These are phyloP conservation scores for Novumbra hubbsi DNA, from an alignment of 2,797 vertebrate genomes.

Conservation along the genomic window DNA sequence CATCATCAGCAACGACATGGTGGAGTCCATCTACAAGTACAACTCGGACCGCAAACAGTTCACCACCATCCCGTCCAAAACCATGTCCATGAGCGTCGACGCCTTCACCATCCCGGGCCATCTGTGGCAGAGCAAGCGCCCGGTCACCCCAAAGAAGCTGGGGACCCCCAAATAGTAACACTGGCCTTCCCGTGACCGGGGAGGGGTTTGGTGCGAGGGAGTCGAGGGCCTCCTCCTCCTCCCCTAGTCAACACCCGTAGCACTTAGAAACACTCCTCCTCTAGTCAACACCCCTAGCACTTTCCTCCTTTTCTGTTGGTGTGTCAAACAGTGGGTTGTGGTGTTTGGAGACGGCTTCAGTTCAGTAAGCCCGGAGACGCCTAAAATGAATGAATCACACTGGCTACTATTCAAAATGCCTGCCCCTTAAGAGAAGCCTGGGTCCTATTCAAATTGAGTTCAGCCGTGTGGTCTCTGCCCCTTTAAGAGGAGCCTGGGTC, in stretches of 20 bases:
- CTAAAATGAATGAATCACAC: slow-evolving; percentile 30
- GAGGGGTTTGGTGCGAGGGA: background rate
- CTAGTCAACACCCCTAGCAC: slow-evolving; percentile 25
- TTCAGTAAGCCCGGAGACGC: slow-evolving; percentile 35
- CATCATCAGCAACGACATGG: slow-evolving; percentile 77
- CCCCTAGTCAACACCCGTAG: slow-evolving; percentile 21
- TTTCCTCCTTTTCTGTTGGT: slow-evolving; percentile 20
- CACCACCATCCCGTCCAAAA: slow-evolving; percentile 90
- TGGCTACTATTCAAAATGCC: slow-evolving; percentile 20
- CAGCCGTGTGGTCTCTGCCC: too few relatives aligned
- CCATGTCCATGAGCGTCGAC: slow-evolving; percentile 94
- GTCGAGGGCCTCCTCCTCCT: slow-evolving; percentile 40
- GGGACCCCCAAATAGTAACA: slow-evolving; percentile 83
- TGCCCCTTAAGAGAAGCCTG: slow-evolving; percentile 15
- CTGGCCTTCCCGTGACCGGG: background rate
- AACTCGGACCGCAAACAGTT: slow-evolving; percentile 95
- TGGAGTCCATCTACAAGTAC: slow-evolving; percentile 93
- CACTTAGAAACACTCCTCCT: slow-evolving; percentile 23
- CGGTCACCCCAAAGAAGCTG: slow-evolving; percentile 88
- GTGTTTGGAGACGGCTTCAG: slow-evolving; percentile 26
- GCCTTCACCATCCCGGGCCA: slow-evolving; percentile 91
- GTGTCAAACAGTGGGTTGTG: background rate
- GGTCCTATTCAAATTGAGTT: too few relatives aligned
- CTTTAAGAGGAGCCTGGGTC: background rate
- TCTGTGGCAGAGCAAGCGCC: slow-evolving; percentile 88